phyloP scores from a whole-genome alignment of 2,113 vertebrate species.

The Eolophus roseicapilla region DNA sequence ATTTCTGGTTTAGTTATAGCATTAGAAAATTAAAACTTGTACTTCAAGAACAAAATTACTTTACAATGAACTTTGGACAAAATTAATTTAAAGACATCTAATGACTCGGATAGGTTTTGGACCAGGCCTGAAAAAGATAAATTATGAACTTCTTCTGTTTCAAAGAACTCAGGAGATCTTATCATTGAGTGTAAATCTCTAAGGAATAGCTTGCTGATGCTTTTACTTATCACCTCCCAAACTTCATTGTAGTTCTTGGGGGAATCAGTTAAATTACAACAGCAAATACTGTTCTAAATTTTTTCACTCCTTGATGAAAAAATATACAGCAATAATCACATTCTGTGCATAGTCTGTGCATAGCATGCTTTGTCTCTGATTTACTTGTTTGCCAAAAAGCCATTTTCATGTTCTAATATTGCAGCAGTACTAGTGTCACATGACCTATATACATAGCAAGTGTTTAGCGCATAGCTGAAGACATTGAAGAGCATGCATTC shows the following conservation, averaged over 20 bases:
- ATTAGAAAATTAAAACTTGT: conserved; percentile 37
- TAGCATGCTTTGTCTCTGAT: conserved; percentile 41
- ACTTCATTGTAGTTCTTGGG: conserved; percentile 57
- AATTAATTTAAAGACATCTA: conserved; percentile 35
- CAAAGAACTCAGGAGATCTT: conserved; percentile 21
- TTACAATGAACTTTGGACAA: conserved; percentile 4
- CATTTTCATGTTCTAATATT: conserved; percentile 12
- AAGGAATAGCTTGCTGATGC: conserved; percentile 55
- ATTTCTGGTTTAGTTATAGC: conserved; percentile 22
- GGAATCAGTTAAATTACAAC: conserved; percentile 55
- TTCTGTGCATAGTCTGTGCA: conserved; percentile 25
- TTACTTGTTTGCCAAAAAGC: conserved; percentile 35
- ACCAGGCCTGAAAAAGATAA: conserved; percentile 7
- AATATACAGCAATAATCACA: conserved; percentile 16
- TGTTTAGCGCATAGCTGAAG: background rate
- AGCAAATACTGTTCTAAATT: conserved; percentile 51
- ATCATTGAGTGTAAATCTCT: conserved; percentile 47
- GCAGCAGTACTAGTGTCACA: background rate
- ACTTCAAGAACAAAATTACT: conserved; percentile 16
- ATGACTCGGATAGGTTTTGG: conserved; percentile 21
- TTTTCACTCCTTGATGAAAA: conserved; percentile 23
- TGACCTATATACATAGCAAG: background rate
- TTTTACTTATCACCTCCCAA: conserved; percentile 56
- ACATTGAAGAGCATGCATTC: background rate
- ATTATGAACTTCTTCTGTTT: conserved; percentile 17